phyloP scores from a whole-genome alignment of 2,113 vertebrate species.

The Gasterosteus nipponicus region DNA sequence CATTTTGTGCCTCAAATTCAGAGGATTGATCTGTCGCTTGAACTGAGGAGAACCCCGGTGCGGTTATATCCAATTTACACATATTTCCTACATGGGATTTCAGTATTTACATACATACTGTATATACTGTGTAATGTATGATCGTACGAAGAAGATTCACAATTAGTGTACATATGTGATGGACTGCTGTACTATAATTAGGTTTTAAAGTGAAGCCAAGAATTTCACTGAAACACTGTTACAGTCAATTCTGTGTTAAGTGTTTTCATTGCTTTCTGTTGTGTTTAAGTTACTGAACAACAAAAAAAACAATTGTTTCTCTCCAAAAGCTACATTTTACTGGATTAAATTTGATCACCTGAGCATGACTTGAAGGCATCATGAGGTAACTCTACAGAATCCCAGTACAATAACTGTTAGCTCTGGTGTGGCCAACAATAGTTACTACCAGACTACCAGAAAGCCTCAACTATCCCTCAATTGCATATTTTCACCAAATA shows the following conservation, averaged over 20 bases:
- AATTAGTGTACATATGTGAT: background rate
- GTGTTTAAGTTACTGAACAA: background rate
- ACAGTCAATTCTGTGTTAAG: background rate
- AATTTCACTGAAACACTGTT: background rate
- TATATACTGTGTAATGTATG: too few relatives aligned
- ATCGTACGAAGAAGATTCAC: background rate
- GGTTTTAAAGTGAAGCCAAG: background rate
- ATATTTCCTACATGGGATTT: too few relatives aligned
- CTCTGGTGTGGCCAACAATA: background rate
- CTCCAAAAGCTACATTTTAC: background rate
- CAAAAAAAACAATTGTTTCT: background rate
- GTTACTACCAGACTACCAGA: background rate
- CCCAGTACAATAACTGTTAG: background rate
- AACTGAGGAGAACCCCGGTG: too few relatives aligned
- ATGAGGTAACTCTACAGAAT: background rate
- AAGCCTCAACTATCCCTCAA: background rate
- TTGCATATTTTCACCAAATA: background rate
- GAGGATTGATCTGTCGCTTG: too few relatives aligned
- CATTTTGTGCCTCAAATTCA: too few relatives aligned
- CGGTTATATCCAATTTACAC: too few relatives aligned
- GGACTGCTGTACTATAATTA: background rate
- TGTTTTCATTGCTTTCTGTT: background rate
- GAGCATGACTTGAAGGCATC: background rate
- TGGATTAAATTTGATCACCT: background rate
- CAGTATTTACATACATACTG: too few relatives aligned